Conservation (phyloP, 2,888 invertebrate genomes). For the Eupeodes latifasciatus region DNA sequence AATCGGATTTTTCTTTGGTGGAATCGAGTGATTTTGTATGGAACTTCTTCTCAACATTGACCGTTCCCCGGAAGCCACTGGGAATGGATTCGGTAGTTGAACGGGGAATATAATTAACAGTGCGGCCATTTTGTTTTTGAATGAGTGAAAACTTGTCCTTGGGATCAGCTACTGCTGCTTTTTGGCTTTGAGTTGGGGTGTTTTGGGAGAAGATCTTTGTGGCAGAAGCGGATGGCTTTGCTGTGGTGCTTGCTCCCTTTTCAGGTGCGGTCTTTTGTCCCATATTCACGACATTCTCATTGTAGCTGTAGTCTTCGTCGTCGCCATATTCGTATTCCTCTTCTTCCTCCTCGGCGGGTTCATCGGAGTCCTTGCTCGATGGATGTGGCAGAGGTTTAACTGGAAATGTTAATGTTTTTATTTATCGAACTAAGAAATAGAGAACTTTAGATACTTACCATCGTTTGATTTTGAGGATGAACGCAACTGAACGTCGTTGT, state of each 20-base stretch:
- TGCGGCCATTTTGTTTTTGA: conserved; percentile 83
- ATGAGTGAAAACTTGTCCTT: conserved; percentile 80
- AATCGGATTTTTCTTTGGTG: conserved; percentile 78
- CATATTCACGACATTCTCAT: conserved; percentile 82
- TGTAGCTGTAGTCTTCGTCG: conserved; percentile 86
- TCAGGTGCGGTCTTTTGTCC: conserved; percentile 78
- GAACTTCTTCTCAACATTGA: conserved; percentile 83
- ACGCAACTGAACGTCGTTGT: conserved; percentile 80
- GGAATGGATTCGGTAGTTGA: conserved; percentile 82
- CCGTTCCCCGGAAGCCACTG: conserved; percentile 83
- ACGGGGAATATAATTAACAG: conserved; percentile 79
- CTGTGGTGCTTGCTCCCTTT: conserved; percentile 79
- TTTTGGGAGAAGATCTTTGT: conserved; percentile 79
- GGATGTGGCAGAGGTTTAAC: conserved; percentile 60
- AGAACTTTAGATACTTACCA: conserved; percentile 57
- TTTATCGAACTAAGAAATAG: rapidly evolving
- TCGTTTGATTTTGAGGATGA: conserved; percentile 80
- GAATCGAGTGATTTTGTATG: conserved; percentile 82
- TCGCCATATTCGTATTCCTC: conserved; percentile 85
- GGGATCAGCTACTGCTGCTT: conserved; percentile 79
- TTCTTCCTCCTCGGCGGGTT: conserved; percentile 86
- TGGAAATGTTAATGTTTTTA: not conserved
- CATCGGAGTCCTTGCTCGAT: conserved; percentile 81
- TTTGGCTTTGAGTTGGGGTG: conserved; percentile 81
- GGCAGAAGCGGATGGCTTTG: conserved; percentile 58